A percentile compares a stretch with the other conserved stretches of the same genome.
Evolutionary conservation across 2,797 vertebrate genomes (phyloP).

Genomic region (Limosa lapponica): DNA sequence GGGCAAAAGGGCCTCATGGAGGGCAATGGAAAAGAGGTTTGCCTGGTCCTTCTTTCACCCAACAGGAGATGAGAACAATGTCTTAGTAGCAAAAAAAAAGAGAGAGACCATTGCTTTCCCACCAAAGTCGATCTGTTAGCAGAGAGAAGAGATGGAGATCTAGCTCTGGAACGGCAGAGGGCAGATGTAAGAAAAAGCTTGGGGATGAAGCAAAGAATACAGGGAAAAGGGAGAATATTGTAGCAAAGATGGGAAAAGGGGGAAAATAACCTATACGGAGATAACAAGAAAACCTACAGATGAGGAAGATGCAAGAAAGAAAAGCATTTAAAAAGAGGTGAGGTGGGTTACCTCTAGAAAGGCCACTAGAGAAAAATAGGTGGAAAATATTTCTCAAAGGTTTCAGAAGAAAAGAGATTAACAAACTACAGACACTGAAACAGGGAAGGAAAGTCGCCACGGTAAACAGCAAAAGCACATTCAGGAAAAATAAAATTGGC

Average conservation of each 20-base stretch:
- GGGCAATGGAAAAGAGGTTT: constrained; percentile 20
- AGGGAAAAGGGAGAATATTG: neutral
- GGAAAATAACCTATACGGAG: neutral
- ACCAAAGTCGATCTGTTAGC: neutral
- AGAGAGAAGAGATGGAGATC: neutral
- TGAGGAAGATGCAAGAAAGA: neutral
- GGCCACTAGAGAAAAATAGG: neutral
- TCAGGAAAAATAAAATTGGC: neutral
- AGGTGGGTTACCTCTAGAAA: neutral
- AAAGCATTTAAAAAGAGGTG: neutral
- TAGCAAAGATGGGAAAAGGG: neutral
- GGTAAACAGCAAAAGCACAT: neutral
- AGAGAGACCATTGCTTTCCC: neutral
- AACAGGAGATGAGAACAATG: neutral
- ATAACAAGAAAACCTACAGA: neutral
- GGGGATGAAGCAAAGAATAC: neutral
- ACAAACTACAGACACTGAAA: neutral
- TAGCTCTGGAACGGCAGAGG: neutral
- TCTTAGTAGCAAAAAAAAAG: neutral
- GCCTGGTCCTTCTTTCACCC: neutral
- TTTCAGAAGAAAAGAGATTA: neutral
- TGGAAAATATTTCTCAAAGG: neutral
- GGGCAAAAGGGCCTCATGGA: neutral
- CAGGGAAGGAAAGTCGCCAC: neutral
- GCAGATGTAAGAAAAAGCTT: neutral